These are phyloP conservation scores for Platysternon megacephalum DNA, from an alignment of 2,113 vertebrate species.

Conservation along the genomic window DNA sequence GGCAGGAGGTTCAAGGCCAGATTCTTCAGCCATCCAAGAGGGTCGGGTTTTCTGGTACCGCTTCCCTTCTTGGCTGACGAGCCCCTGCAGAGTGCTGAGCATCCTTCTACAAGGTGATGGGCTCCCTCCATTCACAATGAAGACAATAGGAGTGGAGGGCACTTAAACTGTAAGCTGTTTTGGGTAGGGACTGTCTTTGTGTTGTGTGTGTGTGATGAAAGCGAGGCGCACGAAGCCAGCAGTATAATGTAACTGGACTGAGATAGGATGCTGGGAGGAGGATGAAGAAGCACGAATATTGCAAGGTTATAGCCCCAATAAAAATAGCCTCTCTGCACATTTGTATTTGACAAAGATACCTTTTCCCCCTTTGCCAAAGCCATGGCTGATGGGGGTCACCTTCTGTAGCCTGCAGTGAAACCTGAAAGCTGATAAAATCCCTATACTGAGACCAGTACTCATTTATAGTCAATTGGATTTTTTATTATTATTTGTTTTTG, in stretches of 20 bases:
- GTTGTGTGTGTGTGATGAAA: neutral
- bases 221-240: neutral
- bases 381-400: neutral
- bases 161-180: no score
- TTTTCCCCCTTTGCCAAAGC: neutral
- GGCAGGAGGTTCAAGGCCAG: neutral
- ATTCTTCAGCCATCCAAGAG: neutral
- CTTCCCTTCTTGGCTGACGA: neutral
- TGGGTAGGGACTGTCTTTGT: no score
- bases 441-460: neutral
- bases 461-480: neutral
- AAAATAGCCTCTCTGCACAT: neutral
- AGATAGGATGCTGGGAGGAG: neutral
- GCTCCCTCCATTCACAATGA: neutral
- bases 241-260: neutral
- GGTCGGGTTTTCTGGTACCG: neutral
- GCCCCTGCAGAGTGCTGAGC: neutral
- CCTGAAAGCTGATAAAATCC: neutral
- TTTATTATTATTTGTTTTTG: neutral
- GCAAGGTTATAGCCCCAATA: neutral
- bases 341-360: neutral
- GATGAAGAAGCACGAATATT: neutral
- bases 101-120: neutral
- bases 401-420: neutral
- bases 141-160: neutral